Evolutionary conservation across 37 sponge, comb jelly and placozoan genomes (phyloP), one percentile per base, ranked within the genome.

Genomic region (Geodia barretti): DNA sequence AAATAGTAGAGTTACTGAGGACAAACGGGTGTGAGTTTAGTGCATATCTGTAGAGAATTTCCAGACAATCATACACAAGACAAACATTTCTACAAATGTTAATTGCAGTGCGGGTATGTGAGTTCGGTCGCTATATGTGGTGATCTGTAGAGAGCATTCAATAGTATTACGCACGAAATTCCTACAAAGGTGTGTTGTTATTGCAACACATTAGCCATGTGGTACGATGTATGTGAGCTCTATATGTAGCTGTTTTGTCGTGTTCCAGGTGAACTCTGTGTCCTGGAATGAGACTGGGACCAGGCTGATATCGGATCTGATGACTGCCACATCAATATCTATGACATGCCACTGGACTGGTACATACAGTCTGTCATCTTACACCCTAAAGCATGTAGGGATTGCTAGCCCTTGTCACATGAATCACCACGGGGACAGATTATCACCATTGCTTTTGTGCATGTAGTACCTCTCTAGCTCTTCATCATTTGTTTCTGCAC

Each of bases 241-340:
- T 47, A 14, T 14, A 47, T 7, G 7, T 7, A 47, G 54, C 11
- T 32, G 33, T 20, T 66, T 31, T 20, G 17, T 66, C 17, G 17
- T 9, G 7, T 14, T 41, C 7, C 70, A 90, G 91, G 96, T 95
- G 54, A 95, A 95, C 82, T 89, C 93, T 0, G 84, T 95, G 11
- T 63, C 87, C 0, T 95, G 96, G 96, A 95, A 84, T 59, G 40
- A 38, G 19, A 58, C 79, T 64, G 96, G 96, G 7, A 68, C 79
- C 39, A 70, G 63, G 0, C 78, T 95, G 20, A 64, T 95, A 2
- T 88, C 96, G 96, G 96, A 20, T 89, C 93, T 11, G 96, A 95
- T 62, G 96, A 95, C 71, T 86, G 93, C 77, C 87, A 86, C 24
- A 75, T 95, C n/a, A 88, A 93, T 64, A 73, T 95, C 31, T 88